Evolutionary conservation across 2,113 vertebrate genomes (phyloP).

Genomic region (Tachysurus fulvidraco): DNA sequence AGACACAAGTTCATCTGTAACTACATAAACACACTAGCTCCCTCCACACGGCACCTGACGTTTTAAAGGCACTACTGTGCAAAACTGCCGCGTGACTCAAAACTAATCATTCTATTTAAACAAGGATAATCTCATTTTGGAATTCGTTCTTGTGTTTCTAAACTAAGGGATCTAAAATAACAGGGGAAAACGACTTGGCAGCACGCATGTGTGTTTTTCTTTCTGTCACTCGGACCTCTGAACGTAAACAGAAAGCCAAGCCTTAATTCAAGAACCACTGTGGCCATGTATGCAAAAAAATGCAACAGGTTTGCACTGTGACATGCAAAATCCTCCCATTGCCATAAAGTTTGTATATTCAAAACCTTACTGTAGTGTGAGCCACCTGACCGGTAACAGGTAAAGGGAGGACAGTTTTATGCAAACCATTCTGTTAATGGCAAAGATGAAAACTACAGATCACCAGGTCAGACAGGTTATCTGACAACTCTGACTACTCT

Average conservation of each 20-base stretch:
- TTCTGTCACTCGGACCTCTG: slow-evolving; percentile 25
- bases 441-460: background rate
- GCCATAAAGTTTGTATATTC: slow-evolving; percentile 67
- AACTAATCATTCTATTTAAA: slow-evolving; percentile 52
- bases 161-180: background rate
- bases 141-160: background rate
- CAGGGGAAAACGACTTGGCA: background rate
- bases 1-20: background rate
- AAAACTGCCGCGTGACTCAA: slow-evolving; percentile 63
- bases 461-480: background rate
- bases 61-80: slow-evolving; percentile 59
- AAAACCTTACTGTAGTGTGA: slow-evolving; percentile 60
- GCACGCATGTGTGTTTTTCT: background rate
- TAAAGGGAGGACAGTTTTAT: slow-evolving; percentile 37
- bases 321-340: slow-evolving; percentile 47
- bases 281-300: slow-evolving; percentile 64
- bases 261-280: slow-evolving; percentile 53
- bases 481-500: background rate
- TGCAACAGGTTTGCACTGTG: slow-evolving; percentile 25
- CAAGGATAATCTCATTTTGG: background rate
- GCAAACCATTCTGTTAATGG: slow-evolving; percentile 31
- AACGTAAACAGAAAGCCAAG: slow-evolving; percentile 58
- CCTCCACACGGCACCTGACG: slow-evolving; percentile 50
- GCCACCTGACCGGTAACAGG: background rate
- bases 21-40: background rate